Evolutionary conservation across 2,888 invertebrate species (phyloP).

Genomic region (Ferdinandea cuprea): DNA sequence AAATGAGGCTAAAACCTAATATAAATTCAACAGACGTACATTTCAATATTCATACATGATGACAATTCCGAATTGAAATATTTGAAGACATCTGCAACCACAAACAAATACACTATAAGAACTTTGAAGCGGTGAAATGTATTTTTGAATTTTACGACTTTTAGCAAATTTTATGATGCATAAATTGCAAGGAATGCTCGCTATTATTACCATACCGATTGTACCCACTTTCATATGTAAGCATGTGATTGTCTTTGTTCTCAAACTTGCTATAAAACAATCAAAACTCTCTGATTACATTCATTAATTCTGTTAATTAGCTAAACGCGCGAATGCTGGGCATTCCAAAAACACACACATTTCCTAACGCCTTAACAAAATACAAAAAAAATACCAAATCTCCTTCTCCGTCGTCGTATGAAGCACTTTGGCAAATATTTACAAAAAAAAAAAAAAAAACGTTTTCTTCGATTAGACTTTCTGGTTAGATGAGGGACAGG

Average conservation of each 20-base stretch:
- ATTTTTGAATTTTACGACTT: constrained; percentile 41
- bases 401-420: constrained; percentile 5
- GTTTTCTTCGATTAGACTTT: constrained; percentile 19
- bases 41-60: too few relatives aligned
- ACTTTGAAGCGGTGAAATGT: background rate
- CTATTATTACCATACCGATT: constrained; percentile 2
- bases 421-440: constrained; percentile 62
- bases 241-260: constrained; percentile 3
- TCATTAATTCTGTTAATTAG: constrained; percentile 44
- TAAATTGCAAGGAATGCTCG: constrained; percentile 33
- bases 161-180: constrained; percentile 36
- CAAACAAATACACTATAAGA: background rate
- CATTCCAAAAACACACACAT: constrained; percentile 38
- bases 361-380: constrained; percentile 42
- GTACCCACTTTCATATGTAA: background rate
- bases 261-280: constrained; percentile 37
- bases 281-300: constrained; percentile 27
- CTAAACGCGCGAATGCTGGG: constrained; percentile 58
- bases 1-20: too few relatives aligned
- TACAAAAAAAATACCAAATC: too few relatives aligned
- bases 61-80: background rate
- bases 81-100: too few relatives aligned
- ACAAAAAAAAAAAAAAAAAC: constrained; percentile 27
- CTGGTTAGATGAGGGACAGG: background rate
- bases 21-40: too few relatives aligned